Conservation (phyloP, 1,140 invertebrate species). For the Ectropis grisescens region DNA sequence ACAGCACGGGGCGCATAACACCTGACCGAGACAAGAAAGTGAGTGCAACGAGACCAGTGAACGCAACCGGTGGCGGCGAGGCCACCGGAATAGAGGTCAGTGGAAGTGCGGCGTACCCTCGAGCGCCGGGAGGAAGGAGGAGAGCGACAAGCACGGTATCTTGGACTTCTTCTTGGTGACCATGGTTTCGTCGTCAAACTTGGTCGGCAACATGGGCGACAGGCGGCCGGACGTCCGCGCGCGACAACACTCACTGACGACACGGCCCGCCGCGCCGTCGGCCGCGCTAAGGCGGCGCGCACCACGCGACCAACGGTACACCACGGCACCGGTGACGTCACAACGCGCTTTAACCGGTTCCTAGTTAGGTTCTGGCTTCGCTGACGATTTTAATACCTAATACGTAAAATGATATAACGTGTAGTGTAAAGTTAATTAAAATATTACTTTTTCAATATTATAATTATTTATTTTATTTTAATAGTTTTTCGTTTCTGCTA, state of each 20-base stretch:
- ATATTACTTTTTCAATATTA: no score
- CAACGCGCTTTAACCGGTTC: no score
- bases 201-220: conserved; percentile 52
- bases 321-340: no score
- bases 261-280: conserved; percentile 19
- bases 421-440: no score
- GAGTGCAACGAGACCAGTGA: conserved; percentile 50
- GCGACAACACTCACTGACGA: conserved; percentile 41
- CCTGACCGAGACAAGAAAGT: conserved; percentile 61
- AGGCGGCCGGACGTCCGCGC: conserved; percentile 46
- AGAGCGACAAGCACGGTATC: conserved; percentile 59
- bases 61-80: conserved; percentile 54
- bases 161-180: conserved; percentile 63
- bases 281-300: no score
- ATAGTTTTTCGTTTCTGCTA: no score
- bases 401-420: no score
- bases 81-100: conserved; percentile 18
- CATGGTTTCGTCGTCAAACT: conserved; percentile 49
- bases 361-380: no score
- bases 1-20: no score
- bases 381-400: no score
- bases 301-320: no score
- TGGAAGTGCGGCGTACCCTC: conserved; percentile 39
- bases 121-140: conserved; percentile 54
- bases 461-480: no score